Conservation (phyloP, 2,113 vertebrate species). For the Larimichthys polyactis region DNA sequence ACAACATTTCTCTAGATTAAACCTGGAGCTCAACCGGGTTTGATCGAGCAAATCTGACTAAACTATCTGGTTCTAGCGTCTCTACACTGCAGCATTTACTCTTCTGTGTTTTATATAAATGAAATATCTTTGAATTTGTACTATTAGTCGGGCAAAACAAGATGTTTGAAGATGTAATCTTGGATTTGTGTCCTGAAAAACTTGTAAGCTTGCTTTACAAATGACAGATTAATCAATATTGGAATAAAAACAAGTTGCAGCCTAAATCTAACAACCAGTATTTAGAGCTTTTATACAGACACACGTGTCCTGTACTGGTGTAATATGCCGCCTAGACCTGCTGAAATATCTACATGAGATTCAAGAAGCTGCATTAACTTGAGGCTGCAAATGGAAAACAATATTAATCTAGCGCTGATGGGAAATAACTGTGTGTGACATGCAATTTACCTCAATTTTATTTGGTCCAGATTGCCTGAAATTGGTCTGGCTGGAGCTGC, state of each 20-base stretch:
- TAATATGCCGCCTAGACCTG: constrained; percentile 1
- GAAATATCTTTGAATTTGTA: not conserved
- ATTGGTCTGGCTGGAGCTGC: constrained; percentile 22
- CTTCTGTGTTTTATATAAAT: not conserved
- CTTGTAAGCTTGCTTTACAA: not conserved
- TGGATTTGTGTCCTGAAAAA: not conserved
- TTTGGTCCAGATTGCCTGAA: constrained; percentile 48
- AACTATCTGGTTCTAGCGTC: not conserved
- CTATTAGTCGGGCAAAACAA: not conserved
- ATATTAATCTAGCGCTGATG: constrained; percentile 48
- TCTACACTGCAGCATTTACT: not conserved
- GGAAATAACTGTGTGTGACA: constrained; percentile 54
- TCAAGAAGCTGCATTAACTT: constrained; percentile 16
- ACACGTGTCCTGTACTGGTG: not conserved
- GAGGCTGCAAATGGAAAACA: constrained; percentile 44
- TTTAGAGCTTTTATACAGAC: not conserved
- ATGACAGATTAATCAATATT: not conserved
- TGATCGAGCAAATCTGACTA: not conserved
- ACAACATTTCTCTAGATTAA: not conserved
- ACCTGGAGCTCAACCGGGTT: no score
- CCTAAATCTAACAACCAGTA: not conserved
- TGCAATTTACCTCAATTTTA: constrained; percentile 46
- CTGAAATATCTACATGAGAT: constrained; percentile 13
- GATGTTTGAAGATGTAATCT: not conserved
- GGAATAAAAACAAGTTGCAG: not conserved